Base-by-base conservation (phyloP, 2,113 vertebrate species). In the Phrynocephalus versicolor region DNA sequence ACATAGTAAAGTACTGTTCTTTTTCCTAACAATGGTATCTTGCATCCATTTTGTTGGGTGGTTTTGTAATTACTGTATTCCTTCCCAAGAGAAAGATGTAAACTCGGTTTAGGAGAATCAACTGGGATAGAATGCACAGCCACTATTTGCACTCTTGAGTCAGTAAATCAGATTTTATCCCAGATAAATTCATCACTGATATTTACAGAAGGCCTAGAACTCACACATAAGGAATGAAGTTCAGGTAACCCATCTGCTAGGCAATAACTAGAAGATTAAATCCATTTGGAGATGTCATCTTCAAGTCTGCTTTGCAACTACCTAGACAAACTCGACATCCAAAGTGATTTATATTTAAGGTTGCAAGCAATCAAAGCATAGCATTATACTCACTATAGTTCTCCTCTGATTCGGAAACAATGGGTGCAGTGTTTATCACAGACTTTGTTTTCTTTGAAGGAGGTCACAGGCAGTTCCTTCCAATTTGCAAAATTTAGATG, bases 301-400 rank as follows among this genome's bases (percentile, higher is more conserved):
- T 10, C 35, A 74, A 77, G 57, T 51, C 25, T 13, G 7, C 0
- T 0, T 78, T 81, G 82, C 21, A 80, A 88, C 83, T 37, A 33
- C 71, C 64, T 55, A 15, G 8, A 0, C 6, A 33, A 67, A 45
- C 10, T 10, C 0, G 3, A 9, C 74, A 8, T n/a, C 39, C 6
- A 19, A 14, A 1, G n/a, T 51, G 60, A 92, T 6, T 87, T 87
- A 81, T 55, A 89, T 18, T 6, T 37, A 27, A 74, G 6, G 27
- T 7, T 51, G 37, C 18, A 67, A 67, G 37, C 18, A 67, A 67
- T 67, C 16, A 74, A 71, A 45, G 15, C 37, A 8, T 27, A 74
- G 1, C 41, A 25, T 19, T 25, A 19, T 25, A 64, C 19, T 64
- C 62, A 16, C 62, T 64, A 18, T 25, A 72, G 35, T 55, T 51